Evolutionary conservation across 2,797 vertebrate species (phyloP), one percentile per base, ranked within the genome.

Genomic region (Pipistrellus kuhlii): DNA sequence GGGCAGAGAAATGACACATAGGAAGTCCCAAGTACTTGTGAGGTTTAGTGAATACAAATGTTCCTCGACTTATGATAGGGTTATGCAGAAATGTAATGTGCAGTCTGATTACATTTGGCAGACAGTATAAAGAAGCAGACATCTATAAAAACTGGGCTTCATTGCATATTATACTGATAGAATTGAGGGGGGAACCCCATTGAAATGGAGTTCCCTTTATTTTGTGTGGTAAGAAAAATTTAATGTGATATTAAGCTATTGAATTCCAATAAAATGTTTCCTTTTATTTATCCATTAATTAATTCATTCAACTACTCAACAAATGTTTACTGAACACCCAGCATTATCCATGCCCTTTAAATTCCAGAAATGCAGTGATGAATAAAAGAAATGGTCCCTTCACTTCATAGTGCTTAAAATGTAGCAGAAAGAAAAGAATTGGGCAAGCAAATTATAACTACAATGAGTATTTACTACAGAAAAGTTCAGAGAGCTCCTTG

Each of bases 231-330:
- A 75, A 81, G 83, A 85, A 55, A 48, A 48, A 68, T 41, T 89
- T 81, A 89, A 87, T 92, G 18, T 84, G 48, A 57, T 88, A 30
- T 72, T 77, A 77, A 95, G 15, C 15, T 51, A 8, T 77, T 30
- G 35, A 66, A 83, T 94, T 82, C 53, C 30, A 90, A 8, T 55
- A 62, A 85, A 94, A 48, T 23, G 1, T 78, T 94, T 86, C 30
- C 83, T 92, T 92, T 91, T 85, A 81, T 82, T 80, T n/a, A 88
- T n/a, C 62, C 59, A 71, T 91, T 84, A 35, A 62, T 90, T 78
- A 53, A 75, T 90, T 78, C 15, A 83, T 83, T 94, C 25, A 68
- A 57, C n/a, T 88, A 88, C 35, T 88, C 71, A 87, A 59, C 48
- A 92, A 32, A 53, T 55, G n/a, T 55, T 88, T 91, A 66, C n/a